Evolutionary conservation across 2,113 vertebrate species (phyloP), one percentile per base, ranked within the genome.

Genomic region (Spea multiplicata): DNA sequence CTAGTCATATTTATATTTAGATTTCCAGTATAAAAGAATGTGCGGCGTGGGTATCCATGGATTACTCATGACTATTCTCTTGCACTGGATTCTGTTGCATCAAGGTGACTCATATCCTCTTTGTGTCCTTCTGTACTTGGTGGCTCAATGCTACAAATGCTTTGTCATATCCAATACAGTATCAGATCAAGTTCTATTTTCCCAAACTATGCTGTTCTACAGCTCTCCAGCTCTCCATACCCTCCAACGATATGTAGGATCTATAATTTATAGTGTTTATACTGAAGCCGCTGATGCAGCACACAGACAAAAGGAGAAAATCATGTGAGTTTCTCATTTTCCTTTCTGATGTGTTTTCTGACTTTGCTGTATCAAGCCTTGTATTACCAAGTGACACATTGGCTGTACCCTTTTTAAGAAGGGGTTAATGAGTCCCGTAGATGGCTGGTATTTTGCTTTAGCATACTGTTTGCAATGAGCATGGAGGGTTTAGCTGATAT

Each of bases 101-200:
- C 48, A 53, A 65, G 8, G 76, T 79, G 77, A 80, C 64, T 80
- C 77, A 80, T 55, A 66, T 49, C 6, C 70, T 73, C 62, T 45
- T 71, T 70, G 69, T 30, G 61, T 73, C 69, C 62, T 45, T 49
- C 44, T 72, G 69, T 57, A 53, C 48, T 73, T 73, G 70, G 76
- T 66, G 62, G 62, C 62, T 73, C 44, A 45, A 16, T 49, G 52
- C 70, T 73, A 46, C 55, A 53, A 71, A n/a, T 78, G 76, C 66
- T 68, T 48, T 79, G 77, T 73, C 64, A 71, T 50, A 49, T 66
- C 48, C 50, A 30, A 8, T 10, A 62, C 49, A 52, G 48, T n/a
- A 66, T 49, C 47, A 62, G 66, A 72, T 46, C 47, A 55, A 53
- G 5, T 57, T 61, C 30, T 73, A 44, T 53, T 53, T 16, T 71